Evolutionary conservation across 2,888 invertebrate genomes (phyloP), one percentile per base, ranked within the genome.

Genomic region (Catonia carolina): DNA sequence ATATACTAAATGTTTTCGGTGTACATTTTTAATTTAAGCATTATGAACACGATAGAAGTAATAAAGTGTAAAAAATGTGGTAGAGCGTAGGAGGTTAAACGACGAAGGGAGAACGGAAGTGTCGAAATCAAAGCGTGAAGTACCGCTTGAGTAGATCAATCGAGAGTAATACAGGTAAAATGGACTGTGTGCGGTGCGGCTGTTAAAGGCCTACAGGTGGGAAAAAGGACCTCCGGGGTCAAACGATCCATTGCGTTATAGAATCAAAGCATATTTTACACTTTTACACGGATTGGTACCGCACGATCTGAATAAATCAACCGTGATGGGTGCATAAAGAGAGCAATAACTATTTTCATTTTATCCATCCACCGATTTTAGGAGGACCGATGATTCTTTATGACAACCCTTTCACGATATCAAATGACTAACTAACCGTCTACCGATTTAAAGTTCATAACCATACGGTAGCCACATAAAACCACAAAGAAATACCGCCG

Each of bases 231-330:
- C 37, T 37, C 37, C 37, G 14, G 37, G 37, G 17, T 17, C 23
- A 17, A 22, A 12, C 42, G 7, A 37, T 37, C 17, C 45, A 2
- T 6, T 14, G 27, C 27, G 27, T 4, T 27, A 8, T 4, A 27
- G 27, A 8, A 4, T 4, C 4, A 27, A 59, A 60, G 61, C 60
- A 60, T 61, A 60, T 60, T 57, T 59, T 58, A 61, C 59, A 59
- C n/a, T n/a, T n/a, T 45, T 56, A 60, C 54, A 53, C 53, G 56
- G 50, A 61, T 63, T 60, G 54, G 63, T 56, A 53, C 56, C 62
- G 63, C 63, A 63, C 61, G 63, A 56, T 41, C 41, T 27, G 18
- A 31, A 23, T 15, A 51, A 48, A 22, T 33, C 33, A 39, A 51
- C 36, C 58, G 58, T 58, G 58, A 49, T 54, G 56, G 56, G 56